A percentile compares a stretch with the other conserved stretches of the same genome.
These are phyloP conservation scores for Petrocephalus schoutedeni DNA, from an alignment of 2,797 vertebrate genomes.

Conservation along the genomic window DNA sequence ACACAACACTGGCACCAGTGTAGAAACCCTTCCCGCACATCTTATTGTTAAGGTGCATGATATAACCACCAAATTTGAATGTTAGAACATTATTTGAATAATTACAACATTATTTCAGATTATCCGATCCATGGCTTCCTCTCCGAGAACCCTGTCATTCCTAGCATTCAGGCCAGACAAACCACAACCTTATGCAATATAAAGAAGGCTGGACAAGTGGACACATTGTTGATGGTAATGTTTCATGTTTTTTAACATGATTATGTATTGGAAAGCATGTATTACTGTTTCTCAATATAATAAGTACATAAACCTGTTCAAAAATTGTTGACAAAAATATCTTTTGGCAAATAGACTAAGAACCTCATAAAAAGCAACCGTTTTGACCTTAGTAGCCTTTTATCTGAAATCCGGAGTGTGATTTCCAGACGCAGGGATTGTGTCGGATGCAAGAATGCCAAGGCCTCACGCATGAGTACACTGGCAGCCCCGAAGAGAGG, in stretches of 20 bases:
- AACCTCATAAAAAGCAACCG: not conserved
- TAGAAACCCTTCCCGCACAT: not conserved
- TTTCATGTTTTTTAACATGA: not conserved
- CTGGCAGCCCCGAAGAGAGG: not conserved
- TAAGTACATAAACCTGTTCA: not conserved
- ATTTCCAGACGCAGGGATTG: not conserved
- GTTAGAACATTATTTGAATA: not conserved
- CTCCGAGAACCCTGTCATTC: not conserved
- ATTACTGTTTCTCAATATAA: not conserved
- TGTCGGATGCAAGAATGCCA: not conserved
- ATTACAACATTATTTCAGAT: not conserved
- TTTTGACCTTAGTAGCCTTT: not conserved
- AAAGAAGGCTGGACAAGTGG: not conserved
- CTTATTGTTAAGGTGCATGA: not conserved
- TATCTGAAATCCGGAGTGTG: not conserved
- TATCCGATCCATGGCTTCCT: not conserved
- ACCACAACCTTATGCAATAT: not conserved
- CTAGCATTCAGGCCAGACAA: not conserved
- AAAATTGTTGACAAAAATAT: not conserved
- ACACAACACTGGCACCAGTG: not conserved
- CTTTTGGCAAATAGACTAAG: not conserved
- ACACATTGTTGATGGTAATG: not conserved
- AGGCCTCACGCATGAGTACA: not conserved
- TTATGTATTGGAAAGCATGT: not conserved
- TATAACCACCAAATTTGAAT: not conserved